Evolutionary conservation across 2,113 vertebrate genomes (phyloP).

Genomic region (Aptenodytes forsteri): DNA sequence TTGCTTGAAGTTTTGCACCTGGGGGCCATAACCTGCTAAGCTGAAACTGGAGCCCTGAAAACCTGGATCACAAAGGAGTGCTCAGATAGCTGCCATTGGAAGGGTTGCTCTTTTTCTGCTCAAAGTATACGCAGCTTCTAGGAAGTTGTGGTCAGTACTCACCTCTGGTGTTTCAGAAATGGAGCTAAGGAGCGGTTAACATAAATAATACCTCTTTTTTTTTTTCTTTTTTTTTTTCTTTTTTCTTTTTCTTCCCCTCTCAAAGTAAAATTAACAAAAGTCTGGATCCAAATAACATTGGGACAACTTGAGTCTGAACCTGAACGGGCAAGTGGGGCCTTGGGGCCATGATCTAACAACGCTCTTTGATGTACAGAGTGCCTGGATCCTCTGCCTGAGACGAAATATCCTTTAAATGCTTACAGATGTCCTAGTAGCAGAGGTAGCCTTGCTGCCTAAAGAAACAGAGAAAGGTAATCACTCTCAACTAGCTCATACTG

Average conservation of each 20-base stretch:
- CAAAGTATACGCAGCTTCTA: background rate
- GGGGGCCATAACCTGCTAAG: background rate
- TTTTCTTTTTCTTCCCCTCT: background rate
- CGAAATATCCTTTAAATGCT: background rate
- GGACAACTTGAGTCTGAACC: background rate
- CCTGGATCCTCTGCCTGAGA: background rate
- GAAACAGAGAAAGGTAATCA: background rate
- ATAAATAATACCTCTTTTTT: background rate
- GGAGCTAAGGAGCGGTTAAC: background rate
- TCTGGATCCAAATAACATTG: background rate
- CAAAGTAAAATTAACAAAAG: background rate
- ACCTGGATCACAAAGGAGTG: background rate
- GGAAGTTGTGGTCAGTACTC: background rate
- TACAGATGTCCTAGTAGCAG: background rate
- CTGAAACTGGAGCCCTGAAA: background rate
- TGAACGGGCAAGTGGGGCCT: background rate
- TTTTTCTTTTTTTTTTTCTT: accelerated
- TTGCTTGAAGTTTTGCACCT: background rate
- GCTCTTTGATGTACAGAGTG: background rate
- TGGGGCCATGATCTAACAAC: background rate
- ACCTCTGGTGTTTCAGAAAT: background rate
- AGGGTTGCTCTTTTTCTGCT: background rate
- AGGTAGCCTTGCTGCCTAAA: background rate
- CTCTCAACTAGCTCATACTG: background rate
- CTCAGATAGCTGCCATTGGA: background rate